Percentiles rank a stretch among this genome's conserved stretches.
phyloP scores from a whole-genome alignment of 2,113 vertebrate genomes.

The Muscicapa adusta region DNA sequence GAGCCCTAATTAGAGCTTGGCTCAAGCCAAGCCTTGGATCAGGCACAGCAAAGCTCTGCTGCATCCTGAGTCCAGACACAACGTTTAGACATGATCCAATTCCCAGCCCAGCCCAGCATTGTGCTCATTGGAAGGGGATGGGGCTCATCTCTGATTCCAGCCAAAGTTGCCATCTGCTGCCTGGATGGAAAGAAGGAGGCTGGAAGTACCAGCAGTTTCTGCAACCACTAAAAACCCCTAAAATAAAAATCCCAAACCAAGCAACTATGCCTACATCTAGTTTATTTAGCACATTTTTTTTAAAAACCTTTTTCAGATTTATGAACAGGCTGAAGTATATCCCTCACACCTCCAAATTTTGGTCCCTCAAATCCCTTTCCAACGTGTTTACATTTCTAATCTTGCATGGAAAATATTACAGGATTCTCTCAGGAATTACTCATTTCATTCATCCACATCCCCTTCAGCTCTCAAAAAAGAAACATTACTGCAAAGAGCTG shows the following conservation, averaged over 20 bases:
- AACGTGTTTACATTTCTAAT: not conserved
- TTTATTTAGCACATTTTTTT: not conserved
- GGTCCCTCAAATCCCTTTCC: not conserved
- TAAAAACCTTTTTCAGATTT: not conserved
- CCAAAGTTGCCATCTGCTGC: conserved; percentile 54
- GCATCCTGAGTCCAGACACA: not conserved
- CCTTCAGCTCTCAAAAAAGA: not conserved
- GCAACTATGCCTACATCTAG: not conserved
- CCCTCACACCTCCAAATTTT: not conserved
- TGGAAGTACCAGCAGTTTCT: not conserved
- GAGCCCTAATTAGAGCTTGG: conserved; percentile 36
- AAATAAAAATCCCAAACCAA: not conserved
- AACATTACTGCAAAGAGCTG: not conserved
- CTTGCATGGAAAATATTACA: not conserved
- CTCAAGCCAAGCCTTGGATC: not conserved
- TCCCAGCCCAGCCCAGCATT: conserved; percentile 2
- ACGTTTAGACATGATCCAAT: conserved; percentile 33
- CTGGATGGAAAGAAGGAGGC: not conserved
- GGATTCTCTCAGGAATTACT: not conserved
- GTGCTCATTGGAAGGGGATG: conserved; percentile 11
- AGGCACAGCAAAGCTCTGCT: conserved; percentile 15
- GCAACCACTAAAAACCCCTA: not conserved
- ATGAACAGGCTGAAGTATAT: not conserved
- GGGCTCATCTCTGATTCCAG: not conserved
- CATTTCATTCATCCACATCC: not conserved